A percentile compares a stretch with the other conserved stretches of the same genome.
phyloP scores from a whole-genome alignment of 2,888 invertebrate species.

The Trachelus tabidus region DNA sequence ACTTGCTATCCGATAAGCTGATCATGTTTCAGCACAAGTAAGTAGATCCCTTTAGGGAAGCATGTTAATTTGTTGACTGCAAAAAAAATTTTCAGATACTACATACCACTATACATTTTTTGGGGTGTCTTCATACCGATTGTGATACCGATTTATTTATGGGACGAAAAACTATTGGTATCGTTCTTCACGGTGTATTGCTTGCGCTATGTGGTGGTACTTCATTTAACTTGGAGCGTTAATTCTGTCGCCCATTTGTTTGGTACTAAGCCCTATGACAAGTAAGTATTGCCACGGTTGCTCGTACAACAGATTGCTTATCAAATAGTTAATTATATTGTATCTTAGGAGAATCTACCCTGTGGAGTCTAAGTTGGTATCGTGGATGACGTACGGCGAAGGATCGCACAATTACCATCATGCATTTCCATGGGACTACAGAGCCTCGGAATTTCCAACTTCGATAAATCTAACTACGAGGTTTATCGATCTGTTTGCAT shows the following conservation, averaged over 20 bases:
- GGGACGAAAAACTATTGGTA: slow-evolving; percentile 74
- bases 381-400: slow-evolving; percentile 60
- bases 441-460: slow-evolving; percentile 42
- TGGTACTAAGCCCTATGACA: slow-evolving; percentile 37
- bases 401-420: slow-evolving; percentile 74
- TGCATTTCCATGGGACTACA: slow-evolving; percentile 68
- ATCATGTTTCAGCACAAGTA: slow-evolving; percentile 83
- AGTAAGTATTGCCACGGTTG: slow-evolving; percentile 25
- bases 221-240: slow-evolving; percentile 86
- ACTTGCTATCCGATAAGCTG: slow-evolving; percentile 77
- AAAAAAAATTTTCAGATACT: slow-evolving; percentile 69
- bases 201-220: slow-evolving; percentile 71
- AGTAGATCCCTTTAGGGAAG: background rate
- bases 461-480: slow-evolving; percentile 15
- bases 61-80: background rate
- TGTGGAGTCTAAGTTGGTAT: slow-evolving; percentile 62
- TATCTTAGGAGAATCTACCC: slow-evolving; percentile 36
- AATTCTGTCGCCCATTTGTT: slow-evolving; percentile 79
- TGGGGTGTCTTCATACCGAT: slow-evolving; percentile 74
- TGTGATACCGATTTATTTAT: slow-evolving; percentile 74
- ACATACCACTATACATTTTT: slow-evolving; percentile 71
- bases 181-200: slow-evolving; percentile 74
- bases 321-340: background rate
- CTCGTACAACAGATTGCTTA: slow-evolving; percentile 1
- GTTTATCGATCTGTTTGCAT: slow-evolving; percentile 29